Base-by-base conservation (phyloP, 1,140 invertebrate genomes). In the Luehdorfia chinensis region DNA sequence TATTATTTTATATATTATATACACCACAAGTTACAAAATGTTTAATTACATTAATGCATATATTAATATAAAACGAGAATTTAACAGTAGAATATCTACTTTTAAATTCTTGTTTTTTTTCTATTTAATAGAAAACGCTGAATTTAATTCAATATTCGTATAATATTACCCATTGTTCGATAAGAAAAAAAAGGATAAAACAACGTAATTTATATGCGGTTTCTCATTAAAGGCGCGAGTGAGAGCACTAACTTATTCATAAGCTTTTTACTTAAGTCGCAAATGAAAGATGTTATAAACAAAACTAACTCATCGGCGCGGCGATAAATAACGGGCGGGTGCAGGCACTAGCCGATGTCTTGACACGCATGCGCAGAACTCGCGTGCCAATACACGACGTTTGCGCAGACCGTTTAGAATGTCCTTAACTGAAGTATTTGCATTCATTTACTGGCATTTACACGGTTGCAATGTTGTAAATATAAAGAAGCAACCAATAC, bases 281-380 rank as follows among this genome's bases (percentile, higher is more conserved):
- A 58, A 77, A 72, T 64, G 66, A 66, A 75, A 78, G 74, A 73
- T 79, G 75, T 67, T 72, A 71, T 71, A 75, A 79, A 77, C 72
- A 79, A 75, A 77, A 67, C 66, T 69, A 78, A 81, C 67, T 70
- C 67, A 75, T 75, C 61, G 74, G 49, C 49, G 55, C 44, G 57
- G 70, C 57, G 72, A 84, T 84, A 84, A 84, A 84, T 79, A 73
- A 76, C 55, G 44, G 50, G 63, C 64, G 58, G 65, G 63, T 69
- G 77, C 75, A 84, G n/a, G 74, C 76, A 79, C 68, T 75, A 69
- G 70, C 64, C 64, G 66, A 63, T 58, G 60, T 64, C 59, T 56
- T 59, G 75, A 72, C 76, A 79, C 71, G 76, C 69, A 71, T 77
- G 72, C 67, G 70, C 67, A 57, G 50, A 47, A 57, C 65, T 62